Evolutionary conservation across 1,140 invertebrate species (phyloP).

Genomic region (Drosophila oshimai): DNA sequence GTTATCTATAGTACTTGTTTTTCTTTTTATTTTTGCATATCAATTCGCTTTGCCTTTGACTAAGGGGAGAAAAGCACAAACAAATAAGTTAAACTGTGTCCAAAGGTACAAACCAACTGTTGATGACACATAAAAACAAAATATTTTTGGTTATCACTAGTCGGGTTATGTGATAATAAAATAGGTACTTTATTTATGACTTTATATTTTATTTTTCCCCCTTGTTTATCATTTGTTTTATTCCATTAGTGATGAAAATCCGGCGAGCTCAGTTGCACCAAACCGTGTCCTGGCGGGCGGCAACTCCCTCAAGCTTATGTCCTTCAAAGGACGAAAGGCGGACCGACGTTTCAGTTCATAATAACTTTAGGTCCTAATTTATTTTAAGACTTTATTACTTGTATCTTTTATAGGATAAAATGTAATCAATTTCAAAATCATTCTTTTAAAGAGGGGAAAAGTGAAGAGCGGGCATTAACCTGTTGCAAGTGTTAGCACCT

Average conservation of each 20-base stretch:
- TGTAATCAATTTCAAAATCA: background rate
- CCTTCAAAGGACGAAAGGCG: too few species aligned
- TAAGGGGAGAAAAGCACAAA: slow-evolving; percentile 29
- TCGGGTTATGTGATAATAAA: background rate
- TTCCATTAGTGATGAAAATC: too few species aligned
- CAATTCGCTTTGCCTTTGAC: slow-evolving; percentile 24
- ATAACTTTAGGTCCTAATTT: too few species aligned
- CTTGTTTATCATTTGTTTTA: too few species aligned
- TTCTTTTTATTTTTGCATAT: slow-evolving; percentile 19
- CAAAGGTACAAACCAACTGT: background rate
- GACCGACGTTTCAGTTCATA: too few species aligned
- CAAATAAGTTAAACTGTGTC: slow-evolving; percentile 43
- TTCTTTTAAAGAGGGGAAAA: background rate
- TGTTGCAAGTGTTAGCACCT: slow-evolving; percentile 33
- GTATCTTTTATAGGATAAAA: background rate
- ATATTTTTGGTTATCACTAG: background rate
- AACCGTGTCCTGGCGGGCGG: too few species aligned
- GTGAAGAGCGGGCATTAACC: slow-evolving; percentile 25
- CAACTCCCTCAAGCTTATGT: too few species aligned
- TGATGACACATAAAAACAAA: background rate
- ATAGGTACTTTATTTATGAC: background rate
- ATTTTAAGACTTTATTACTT: too few species aligned
- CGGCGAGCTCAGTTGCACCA: too few species aligned
- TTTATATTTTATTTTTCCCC: background rate
- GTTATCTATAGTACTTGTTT: background rate